Conservation (phyloP, 2,797 vertebrate species). For the Lacerta bilineata region DNA sequence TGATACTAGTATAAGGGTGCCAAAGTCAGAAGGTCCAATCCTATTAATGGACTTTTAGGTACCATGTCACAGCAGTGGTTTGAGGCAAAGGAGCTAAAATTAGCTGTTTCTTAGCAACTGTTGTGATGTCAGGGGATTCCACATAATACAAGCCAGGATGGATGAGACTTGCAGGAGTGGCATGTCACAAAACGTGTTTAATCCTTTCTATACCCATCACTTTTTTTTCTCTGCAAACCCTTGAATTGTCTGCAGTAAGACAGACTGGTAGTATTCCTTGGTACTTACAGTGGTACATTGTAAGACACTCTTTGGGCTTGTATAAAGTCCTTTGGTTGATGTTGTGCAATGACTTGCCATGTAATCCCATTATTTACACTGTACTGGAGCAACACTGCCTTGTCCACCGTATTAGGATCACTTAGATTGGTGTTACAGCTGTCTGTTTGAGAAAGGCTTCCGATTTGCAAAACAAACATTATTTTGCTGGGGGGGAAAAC, state of each 20-base stretch:
- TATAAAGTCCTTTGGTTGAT: constrained; percentile 98
- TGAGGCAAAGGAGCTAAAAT: neutral
- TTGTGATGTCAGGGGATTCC: neutral
- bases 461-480: constrained; percentile 99
- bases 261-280: constrained; percentile 48
- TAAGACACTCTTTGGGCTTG: constrained; percentile 98
- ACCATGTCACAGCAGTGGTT: neutral
- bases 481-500: constrained; percentile 89
- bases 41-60: neutral
- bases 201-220: neutral
- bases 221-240: neutral
- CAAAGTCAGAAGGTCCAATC: neutral
- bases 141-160: neutral
- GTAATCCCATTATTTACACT: constrained; percentile 96
- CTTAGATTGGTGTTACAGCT: constrained; percentile 96
- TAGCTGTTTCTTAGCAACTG: neutral
- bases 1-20: neutral
- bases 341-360: constrained; percentile 98
- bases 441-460: constrained; percentile 93
- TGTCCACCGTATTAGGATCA: constrained; percentile 91
- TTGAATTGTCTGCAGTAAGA: constrained; percentile 37
- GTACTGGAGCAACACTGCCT: constrained; percentile 96
- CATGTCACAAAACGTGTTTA: neutral
- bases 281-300: constrained; percentile 96
- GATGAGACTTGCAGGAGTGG: neutral